These are phyloP conservation scores for Corella eumyota DNA, from an alignment of 23 tunicate genomes.

Conservation along the genomic window DNA sequence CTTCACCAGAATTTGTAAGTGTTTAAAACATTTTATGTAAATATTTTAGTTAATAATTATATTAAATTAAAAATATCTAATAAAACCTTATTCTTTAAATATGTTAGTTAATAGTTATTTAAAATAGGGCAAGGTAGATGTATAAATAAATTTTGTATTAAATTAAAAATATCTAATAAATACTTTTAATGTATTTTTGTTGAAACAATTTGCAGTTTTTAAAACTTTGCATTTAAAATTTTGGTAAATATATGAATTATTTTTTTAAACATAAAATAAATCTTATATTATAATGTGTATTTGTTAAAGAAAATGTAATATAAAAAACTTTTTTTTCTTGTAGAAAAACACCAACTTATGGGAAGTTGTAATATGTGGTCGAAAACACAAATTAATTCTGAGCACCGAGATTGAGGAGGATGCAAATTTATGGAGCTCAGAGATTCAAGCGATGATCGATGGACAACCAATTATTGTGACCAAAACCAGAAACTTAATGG, in stretches of 20 bases:
- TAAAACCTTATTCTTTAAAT: not conserved
- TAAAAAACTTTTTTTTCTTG: constrained; percentile 15
- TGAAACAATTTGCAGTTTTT: too few relatives aligned
- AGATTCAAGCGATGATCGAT: constrained; percentile 77
- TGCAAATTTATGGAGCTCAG: constrained; percentile 79
- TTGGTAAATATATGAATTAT: too few relatives aligned
- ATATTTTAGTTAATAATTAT: constrained; percentile 1
- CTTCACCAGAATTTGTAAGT: constrained; percentile 76
- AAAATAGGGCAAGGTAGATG: not conserved
- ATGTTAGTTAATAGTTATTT: too few relatives aligned
- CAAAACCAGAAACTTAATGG: constrained; percentile 50
- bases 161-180: not conserved
- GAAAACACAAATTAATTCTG: constrained; percentile 53
- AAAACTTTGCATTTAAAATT: too few relatives aligned
- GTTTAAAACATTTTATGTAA: constrained; percentile 39
- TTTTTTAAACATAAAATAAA: too few relatives aligned
- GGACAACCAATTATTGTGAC: constrained; percentile 35
- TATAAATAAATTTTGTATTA: not conserved
- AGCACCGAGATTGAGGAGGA: constrained; percentile 67
- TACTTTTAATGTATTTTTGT: not conserved
- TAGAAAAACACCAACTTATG: constrained; percentile 73
- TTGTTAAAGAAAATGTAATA: too few relatives aligned
- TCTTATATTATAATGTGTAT: too few relatives aligned
- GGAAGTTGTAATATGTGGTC: constrained; percentile 72
- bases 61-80: not conserved